Evolutionary conservation across 2,888 invertebrate genomes (phyloP).

Genomic region (Rotaria magnacalcarata): DNA sequence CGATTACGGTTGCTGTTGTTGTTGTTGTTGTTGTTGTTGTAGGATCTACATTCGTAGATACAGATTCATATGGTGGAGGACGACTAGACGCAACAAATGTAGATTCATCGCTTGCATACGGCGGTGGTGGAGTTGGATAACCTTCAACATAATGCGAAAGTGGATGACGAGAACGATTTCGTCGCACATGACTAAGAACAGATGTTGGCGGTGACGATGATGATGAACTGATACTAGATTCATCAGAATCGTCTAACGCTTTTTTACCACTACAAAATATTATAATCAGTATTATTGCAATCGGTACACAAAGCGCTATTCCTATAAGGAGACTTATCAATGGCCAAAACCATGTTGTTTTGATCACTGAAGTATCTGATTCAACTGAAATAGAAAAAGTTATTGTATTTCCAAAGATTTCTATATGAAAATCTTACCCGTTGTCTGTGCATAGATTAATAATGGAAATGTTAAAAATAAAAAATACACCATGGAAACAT

Average conservation of each 20-base stretch:
- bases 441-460: neutral
- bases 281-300: neutral
- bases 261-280: neutral
- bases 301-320: neutral
- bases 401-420: neutral
- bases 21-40: neutral
- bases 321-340: neutral
- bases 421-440: neutral
- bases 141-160: neutral
- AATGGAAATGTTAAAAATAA: neutral
- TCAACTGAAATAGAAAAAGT: neutral
- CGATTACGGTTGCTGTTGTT: neutral
- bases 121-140: neutral
- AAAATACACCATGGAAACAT: neutral
- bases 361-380: neutral
- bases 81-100: neutral
- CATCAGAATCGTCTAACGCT: neutral
- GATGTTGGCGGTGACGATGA: neutral
- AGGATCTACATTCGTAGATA: neutral
- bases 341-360: slow-evolving; percentile 23
- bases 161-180: neutral
- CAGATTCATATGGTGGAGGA: slow-evolving; percentile 15
- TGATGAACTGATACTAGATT: neutral
- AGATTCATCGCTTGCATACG: neutral
- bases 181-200: neutral